phyloP scores from a whole-genome alignment of 2,797 vertebrate genomes.

The Onychomys arenicola region DNA sequence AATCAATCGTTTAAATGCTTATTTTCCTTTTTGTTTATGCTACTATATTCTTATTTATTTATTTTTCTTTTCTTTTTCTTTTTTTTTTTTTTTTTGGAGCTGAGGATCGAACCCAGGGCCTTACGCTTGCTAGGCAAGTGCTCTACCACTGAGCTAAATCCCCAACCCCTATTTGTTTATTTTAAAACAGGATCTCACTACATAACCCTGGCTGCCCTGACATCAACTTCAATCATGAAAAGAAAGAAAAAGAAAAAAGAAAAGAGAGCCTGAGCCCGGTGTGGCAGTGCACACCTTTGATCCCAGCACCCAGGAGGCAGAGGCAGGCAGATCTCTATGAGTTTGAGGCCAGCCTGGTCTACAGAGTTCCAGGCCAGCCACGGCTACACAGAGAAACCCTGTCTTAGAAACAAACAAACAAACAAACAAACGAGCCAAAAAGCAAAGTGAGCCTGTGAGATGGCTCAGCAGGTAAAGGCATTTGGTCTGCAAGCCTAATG shows the following conservation, averaged over 20 bases:
- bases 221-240: too few species aligned
- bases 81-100: not conserved
- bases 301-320: too few species aligned
- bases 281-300: too few species aligned
- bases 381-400: too few species aligned
- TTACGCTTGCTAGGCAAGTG: too few species aligned
- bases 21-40: slow-evolving; percentile 8
- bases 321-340: too few species aligned
- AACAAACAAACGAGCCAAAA: not conserved
- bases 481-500: not conserved
- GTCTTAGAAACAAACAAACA: not conserved
- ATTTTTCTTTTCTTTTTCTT: not conserved
- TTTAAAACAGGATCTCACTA: not conserved
- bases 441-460: not conserved
- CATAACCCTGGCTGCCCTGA: not conserved
- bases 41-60: not conserved
- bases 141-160: too few species aligned
- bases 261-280: too few species aligned
- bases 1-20: slow-evolving; percentile 18
- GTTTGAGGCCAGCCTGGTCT: too few species aligned
- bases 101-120: too few species aligned
- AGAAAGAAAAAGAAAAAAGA: too few species aligned
- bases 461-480: not conserved
- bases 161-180: not conserved
- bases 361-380: too few species aligned